These are phyloP conservation scores for Loriculus beryllinus DNA, from an alignment of 2,797 vertebrate genomes.

Conservation along the genomic window DNA sequence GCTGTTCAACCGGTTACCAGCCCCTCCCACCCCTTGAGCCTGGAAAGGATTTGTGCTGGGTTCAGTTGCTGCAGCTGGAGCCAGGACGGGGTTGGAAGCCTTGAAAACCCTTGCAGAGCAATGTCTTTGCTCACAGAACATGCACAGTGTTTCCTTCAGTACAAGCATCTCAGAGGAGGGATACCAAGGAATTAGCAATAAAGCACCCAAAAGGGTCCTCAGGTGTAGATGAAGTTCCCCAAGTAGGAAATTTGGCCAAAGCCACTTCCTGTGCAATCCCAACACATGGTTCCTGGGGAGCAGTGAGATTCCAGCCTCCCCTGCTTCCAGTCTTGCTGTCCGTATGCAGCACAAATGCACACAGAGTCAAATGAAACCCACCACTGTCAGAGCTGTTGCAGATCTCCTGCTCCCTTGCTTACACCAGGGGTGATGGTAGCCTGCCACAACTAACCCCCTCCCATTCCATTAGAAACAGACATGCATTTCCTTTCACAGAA, in stretches of 20 bases:
- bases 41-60: background rate
- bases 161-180: rapidly evolving
- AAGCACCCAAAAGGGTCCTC: background rate
- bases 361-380: background rate
- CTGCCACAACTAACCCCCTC: background rate
- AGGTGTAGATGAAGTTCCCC: background rate
- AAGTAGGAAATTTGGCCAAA: background rate
- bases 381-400: background rate
- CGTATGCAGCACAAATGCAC: background rate
- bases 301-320: background rate
- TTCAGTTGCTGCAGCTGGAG: background rate
- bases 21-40: no score
- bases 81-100: background rate
- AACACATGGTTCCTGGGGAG: rapidly evolving
- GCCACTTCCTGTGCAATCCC: rapidly evolving
- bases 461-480: background rate
- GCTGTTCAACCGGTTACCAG: no score
- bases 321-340: background rate
- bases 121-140: background rate
- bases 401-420: background rate
- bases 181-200: background rate
- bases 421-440: background rate
- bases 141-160: rapidly evolving
- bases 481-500: background rate
- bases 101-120: background rate